Conservation (phyloP, 1,140 invertebrate species). For the Ruditapes philippinarum region DNA sequence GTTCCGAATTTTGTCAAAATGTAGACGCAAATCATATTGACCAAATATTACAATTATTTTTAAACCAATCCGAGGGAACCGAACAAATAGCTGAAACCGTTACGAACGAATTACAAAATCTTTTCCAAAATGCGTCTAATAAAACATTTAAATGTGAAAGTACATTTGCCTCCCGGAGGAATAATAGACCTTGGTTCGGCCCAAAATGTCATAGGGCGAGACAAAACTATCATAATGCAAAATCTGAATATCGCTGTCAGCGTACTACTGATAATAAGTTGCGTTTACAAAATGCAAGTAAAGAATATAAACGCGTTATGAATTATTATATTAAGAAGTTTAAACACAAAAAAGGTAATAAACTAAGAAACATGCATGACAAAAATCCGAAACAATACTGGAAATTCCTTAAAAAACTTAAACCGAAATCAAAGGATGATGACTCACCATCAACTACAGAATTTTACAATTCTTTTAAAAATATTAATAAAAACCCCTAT, state of each 20-base stretch:
- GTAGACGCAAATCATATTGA: not conserved
- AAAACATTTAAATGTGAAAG: not conserved
- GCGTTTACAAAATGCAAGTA: not conserved
- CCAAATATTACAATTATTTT: not conserved
- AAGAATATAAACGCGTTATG: not conserved
- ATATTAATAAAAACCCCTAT: not conserved
- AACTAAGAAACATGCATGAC: not conserved
- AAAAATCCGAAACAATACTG: not conserved
- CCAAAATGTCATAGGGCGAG: not conserved
- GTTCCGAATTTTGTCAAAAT: not conserved
- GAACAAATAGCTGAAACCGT: not conserved
- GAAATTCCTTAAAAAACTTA: not conserved
- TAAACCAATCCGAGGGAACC: not conserved
- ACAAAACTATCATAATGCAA: not conserved
- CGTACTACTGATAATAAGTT: not conserved
- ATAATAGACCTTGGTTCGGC: not conserved
- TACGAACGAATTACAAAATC: not conserved
- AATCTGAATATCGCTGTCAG: not conserved
- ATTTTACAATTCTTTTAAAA: not conserved
- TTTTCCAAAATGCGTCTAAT: not conserved
- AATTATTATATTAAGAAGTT: not conserved
- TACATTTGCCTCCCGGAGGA: not conserved
- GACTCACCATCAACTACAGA: not conserved
- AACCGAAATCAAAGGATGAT: not conserved
- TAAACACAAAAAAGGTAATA: not conserved